Evolutionary conservation across 2,888 invertebrate species (phyloP), one percentile per base, ranked within the genome.

Genomic region (Arge pagana): DNA sequence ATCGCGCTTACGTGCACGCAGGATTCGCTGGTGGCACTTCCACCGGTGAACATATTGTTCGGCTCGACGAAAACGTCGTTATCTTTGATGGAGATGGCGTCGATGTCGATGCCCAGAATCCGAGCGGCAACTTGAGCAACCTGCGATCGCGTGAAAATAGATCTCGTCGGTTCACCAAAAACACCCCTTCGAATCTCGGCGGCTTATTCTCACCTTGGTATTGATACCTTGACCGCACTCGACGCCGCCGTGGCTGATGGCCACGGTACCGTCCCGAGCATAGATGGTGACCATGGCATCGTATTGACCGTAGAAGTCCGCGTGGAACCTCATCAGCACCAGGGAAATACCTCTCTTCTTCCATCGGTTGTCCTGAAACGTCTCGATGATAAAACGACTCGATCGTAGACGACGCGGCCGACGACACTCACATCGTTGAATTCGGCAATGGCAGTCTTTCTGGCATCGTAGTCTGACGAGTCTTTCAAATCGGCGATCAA

Each of bases 191-290:
- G n/a, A n/a, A n/a, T n/a, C n/a, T n/a, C n/a, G n/a, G n/a, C n/a
- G n/a, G 2, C 28, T 26, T 3, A 3, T 26, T 26, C 4, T 10
- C 66, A 81, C 82, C 80, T 90, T 91, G 0, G 90, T 90, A 59
- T 91, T 88, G 39, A 90, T 81, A 7, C 93, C 93, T 78, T 93
- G 93, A 0, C 93, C 93, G 66, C 87, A 83, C 79, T 90, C 89
- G 21, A 87, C 78, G 1, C 88, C 89, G 10, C 87, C 87, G 61
- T 90, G 89, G 2, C 83, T 77, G 5, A 93, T 77, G 0, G 85
- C 80, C 1, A 93, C 87, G 1, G 85, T 83, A 1, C 85, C 90
- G 69, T 90, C 89, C 2, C 82, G 81, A 18, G 85, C 85, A 65
- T 85, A 89, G 51, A 93, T 83, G 0, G 85, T 80, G n/a, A 90